Evolutionary conservation across 2,113 vertebrate genomes (phyloP), one percentile per base, ranked within the genome.

Genomic region (Pomatostomus ruficeps): DNA sequence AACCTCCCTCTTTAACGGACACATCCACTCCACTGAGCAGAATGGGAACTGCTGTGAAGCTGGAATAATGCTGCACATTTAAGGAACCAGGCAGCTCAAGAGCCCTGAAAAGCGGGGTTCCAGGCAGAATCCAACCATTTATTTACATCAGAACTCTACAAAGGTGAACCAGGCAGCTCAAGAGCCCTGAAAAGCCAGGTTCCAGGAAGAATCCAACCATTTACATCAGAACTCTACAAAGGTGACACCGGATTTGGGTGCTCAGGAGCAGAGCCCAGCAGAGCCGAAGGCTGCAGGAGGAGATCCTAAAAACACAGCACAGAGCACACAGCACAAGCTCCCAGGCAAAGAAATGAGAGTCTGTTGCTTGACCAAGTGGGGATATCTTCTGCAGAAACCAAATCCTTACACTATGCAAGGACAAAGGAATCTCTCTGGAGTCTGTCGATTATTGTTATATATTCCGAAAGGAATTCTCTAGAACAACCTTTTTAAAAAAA

Each of bases 211-310:
- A 48, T 36, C 20, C 0, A 0, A 36, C 7, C n/a, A 26, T 26
- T n/a, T n/a, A n/a, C 25, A 63, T 19, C 14, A 20, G 23, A 78
- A 22, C 36, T 16, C 43, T 49, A 3, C 16, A 52, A 15, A 45
- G 21, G 13, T 2, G 2, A 49, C 28, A 5, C 11, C 1, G 0
- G 57, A 29, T 74, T 19, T 77, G 40, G 61, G 36, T 2, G 14
- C 38, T 33, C 1, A 7, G 35, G 24, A 88, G 38, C 1, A 3
- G 40, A 59, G 55, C 65, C 66, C 0, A 0, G n/a, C 11, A 38
- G 63, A 52, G 62, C 23, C 2, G 6, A 42, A 46, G 4, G 17
- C 48, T 57, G 52, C n/a, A 17, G 35, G 49, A 70, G 28, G 24
- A 68, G 45, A 31, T 0, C 6, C 14, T 6, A 26, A 46, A 59